Evolutionary conservation across 2,113 vertebrate species (phyloP), one percentile per base, ranked within the genome.

Genomic region (Dicerorhinus sumatrensis): DNA sequence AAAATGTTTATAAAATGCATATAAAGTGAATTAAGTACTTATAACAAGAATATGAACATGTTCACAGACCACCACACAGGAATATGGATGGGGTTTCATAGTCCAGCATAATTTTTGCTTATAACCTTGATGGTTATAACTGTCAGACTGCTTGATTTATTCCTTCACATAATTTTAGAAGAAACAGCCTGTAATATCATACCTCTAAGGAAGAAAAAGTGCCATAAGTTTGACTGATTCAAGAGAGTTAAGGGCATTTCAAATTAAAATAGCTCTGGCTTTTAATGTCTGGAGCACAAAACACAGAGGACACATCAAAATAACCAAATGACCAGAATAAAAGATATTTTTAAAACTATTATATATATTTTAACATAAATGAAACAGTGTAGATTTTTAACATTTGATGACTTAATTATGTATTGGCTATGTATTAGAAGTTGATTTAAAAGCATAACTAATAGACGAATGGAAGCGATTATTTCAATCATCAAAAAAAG

Each of bases 371-470:
- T 89, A 72, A 81, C 67, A 23, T 80, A 65, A 70, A 81, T n/a
- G 27, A 89, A 39, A 73, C 25, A 46, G 70, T 67, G 46, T 6
- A 69, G 25, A 58, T 69, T 92, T 69, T 81, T 63, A 85, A 76
- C 36, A n/a, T 39, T 63, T 70, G 31, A 79, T 75, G 33, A n/a
- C 63, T 91, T 96, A 70, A 82, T 29, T 76, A 77, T 58, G 17
- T 11, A 77, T 67, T 93, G 86, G 36, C 33, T 42, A 20, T 56
- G 3, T 29, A 39, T 46, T 67, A 29, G 23, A 94, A 79, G 51
- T 46, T 96, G 82, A 92, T 92, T 95, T 31, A 69, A 86, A 96
- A 91, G 48, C n/a, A 17, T 31, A 91, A 73, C 16, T 65, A 65
- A 92, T 0, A 89, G 48, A 65, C 54, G 67, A 60, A 18, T 3